Evolutionary conservation across 2,888 invertebrate species (phyloP).

Genomic region (Drosophila pseudotalamancana): DNA sequence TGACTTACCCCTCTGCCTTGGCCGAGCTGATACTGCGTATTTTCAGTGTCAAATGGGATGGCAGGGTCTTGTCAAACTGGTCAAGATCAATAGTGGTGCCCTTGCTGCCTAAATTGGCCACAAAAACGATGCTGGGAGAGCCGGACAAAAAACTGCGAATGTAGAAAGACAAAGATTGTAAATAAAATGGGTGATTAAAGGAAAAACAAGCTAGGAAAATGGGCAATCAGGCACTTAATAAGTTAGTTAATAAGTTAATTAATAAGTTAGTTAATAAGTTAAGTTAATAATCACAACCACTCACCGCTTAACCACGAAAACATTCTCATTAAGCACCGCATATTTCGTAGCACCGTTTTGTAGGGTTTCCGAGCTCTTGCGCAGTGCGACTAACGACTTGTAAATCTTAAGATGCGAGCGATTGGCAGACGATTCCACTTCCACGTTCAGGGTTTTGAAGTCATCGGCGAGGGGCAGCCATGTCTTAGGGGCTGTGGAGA

Average conservation of each 20-base stretch:
- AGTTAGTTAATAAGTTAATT: background rate
- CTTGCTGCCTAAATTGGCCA: slow-evolving; percentile 69
- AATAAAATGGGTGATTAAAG: background rate
- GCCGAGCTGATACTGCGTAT: slow-evolving; percentile 55
- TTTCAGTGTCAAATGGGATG: slow-evolving; percentile 38
- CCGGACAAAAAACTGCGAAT: slow-evolving; percentile 51
- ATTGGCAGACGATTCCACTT: slow-evolving; percentile 82
- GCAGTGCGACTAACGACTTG: slow-evolving; percentile 85
- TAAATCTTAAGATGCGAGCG: slow-evolving; percentile 87
- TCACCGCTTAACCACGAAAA: slow-evolving; percentile 80
- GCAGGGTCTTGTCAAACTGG: slow-evolving; percentile 56
- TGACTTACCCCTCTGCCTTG: slow-evolving; percentile 48
- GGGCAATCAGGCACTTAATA: too few relatives aligned
- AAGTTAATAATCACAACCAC: background rate
- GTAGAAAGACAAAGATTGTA: background rate
- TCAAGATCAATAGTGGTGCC: slow-evolving; percentile 52
- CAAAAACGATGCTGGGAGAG: slow-evolving; percentile 55
- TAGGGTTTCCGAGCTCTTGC: slow-evolving; percentile 69
- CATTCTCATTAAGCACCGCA: slow-evolving; percentile 64
- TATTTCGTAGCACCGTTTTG: slow-evolving; percentile 75
- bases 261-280: background rate
- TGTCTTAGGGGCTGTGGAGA: slow-evolving; percentile 75
- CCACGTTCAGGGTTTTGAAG: slow-evolving; percentile 87
- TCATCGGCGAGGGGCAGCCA: slow-evolving; percentile 85
- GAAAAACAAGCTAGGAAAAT: background rate